Conservation (phyloP, 2,797 vertebrate species). For the Pitangus sulphuratus region DNA sequence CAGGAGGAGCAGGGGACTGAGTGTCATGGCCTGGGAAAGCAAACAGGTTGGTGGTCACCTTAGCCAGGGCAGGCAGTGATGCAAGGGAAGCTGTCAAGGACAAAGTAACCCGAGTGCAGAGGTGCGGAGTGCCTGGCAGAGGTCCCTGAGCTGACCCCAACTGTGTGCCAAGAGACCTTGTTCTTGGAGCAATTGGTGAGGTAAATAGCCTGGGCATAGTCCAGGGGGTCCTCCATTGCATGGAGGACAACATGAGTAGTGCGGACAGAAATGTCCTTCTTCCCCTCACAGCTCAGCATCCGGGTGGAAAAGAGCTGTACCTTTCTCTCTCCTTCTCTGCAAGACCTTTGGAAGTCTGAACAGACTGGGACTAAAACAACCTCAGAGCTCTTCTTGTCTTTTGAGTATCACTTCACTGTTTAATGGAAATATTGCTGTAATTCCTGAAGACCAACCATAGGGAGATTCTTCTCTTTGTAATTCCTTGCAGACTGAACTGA, state of each 20-base stretch:
- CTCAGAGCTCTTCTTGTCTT: neutral
- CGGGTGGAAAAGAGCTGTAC: neutral
- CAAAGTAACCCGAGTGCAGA: neutral
- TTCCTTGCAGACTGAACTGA: neutral
- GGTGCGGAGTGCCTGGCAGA: neutral
- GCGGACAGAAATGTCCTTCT: neutral
- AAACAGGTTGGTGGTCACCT: neutral
- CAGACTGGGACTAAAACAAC: neutral
- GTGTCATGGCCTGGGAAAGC: neutral
- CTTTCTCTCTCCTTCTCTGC: neutral
- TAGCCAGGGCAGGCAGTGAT: neutral
- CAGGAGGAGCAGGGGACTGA: neutral
- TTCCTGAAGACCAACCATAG: neutral
- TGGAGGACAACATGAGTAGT: neutral
- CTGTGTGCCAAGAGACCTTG: neutral
- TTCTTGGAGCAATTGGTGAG: fast-evolving
- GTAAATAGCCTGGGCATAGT: neutral
- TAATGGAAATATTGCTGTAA: neutral
- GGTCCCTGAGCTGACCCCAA: neutral
- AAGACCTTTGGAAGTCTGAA: neutral
- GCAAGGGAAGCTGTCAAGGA: neutral
- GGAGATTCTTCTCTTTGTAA: neutral
- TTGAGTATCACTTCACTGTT: neutral
- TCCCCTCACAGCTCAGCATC: neutral
- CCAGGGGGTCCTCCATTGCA: neutral